Percentiles rank a stretch among this genome's conserved stretches.
Evolutionary conservation across 2,113 vertebrate genomes (phyloP).

Genomic region (Ictidomys tridecemlineatus): DNA sequence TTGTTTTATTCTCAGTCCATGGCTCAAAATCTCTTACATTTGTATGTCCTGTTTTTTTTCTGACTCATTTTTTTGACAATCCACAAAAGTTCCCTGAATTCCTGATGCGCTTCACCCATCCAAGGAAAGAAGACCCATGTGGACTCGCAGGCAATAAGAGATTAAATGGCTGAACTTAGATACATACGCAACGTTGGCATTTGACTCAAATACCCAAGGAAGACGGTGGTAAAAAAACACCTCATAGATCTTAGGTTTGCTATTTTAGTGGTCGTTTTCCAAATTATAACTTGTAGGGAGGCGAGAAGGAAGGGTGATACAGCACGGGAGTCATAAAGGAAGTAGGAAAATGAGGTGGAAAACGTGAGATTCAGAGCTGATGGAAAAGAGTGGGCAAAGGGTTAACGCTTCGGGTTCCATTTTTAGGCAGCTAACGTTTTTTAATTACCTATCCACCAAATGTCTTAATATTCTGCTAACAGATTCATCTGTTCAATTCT

Average conservation of each 20-base stretch:
- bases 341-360: not conserved
- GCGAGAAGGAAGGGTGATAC: not conserved
- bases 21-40: not conserved
- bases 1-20: not conserved
- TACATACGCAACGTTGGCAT: not conserved
- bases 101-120: too few relatives aligned
- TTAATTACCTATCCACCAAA: not conserved
- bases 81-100: too few relatives aligned
- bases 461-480: not conserved
- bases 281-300: not conserved
- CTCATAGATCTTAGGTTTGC: not conserved
- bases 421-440: not conserved
- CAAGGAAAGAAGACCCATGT: not conserved
- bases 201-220: not conserved
- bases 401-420: not conserved
- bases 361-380: not conserved
- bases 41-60: not conserved
- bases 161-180: not conserved
- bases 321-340: not conserved
- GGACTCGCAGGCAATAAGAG: not conserved
- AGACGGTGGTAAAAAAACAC: not conserved
- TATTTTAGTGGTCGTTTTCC: not conserved
- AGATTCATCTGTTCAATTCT: slow-evolving; percentile 7
- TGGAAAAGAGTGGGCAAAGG: not conserved
- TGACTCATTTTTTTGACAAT: not conserved